Percentiles rank a stretch among this genome's conserved stretches.
Evolutionary conservation across 2,888 invertebrate species (phyloP).

Genomic region (Ophion costatus): DNA sequence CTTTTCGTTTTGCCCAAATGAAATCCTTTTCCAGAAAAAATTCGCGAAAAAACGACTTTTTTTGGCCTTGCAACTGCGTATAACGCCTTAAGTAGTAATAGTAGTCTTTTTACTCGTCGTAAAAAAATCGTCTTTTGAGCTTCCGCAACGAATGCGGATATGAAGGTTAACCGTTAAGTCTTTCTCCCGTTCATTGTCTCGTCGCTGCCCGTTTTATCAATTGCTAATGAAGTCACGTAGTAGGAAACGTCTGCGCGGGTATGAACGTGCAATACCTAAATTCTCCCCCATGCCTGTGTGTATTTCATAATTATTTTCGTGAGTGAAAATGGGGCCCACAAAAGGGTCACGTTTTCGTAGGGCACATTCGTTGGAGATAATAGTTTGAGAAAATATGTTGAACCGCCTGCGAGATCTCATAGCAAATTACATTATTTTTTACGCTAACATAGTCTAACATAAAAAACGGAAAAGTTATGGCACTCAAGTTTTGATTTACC

Average conservation of each 20-base stretch:
- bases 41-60: too few relatives aligned
- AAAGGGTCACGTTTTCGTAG: too few relatives aligned
- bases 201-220: conserved; percentile 40
- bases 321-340: background rate
- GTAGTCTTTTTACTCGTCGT: too few relatives aligned
- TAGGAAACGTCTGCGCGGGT: conserved; percentile 53
- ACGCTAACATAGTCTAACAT: background rate
- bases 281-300: background rate
- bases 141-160: conserved; percentile 31
- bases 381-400: background rate
- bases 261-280: conserved; percentile 37
- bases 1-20: too few relatives aligned
- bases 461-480: background rate
- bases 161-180: conserved; percentile 29
- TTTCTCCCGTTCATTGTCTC: background rate
- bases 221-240: conserved; percentile 60
- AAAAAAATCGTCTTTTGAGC: too few relatives aligned
- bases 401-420: too few relatives aligned
- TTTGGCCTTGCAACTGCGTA: too few relatives aligned
- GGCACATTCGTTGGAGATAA: too few relatives aligned
- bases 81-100: too few relatives aligned
- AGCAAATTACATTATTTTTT: too few relatives aligned
- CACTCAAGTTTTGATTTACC: background rate
- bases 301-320: background rate
- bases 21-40: too few relatives aligned